A percentile compares a stretch with the other conserved stretches of the same genome.
Conservation (phyloP, 2,888 invertebrate genomes). For the Trachelus troglodyta region DNA sequence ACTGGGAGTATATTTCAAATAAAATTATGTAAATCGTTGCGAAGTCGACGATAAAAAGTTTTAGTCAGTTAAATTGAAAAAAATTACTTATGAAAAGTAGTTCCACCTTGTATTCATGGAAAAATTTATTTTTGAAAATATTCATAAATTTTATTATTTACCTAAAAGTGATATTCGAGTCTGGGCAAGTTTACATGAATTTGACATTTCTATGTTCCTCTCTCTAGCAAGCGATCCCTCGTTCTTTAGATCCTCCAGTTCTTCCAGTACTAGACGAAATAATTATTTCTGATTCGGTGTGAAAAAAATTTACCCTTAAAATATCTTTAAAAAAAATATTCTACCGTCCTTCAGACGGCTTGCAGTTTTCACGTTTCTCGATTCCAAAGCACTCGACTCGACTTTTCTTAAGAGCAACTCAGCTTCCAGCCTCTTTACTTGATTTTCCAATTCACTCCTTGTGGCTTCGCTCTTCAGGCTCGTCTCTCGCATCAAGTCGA, state of each 20-base stretch:
- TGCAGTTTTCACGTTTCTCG: conserved; percentile 15
- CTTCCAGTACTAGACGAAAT: background rate
- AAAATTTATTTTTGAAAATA: too few relatives aligned
- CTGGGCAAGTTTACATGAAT: too few relatives aligned
- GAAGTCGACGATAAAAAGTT: too few relatives aligned
- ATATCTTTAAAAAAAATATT: conserved; percentile 16
- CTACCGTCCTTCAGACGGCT: conserved; percentile 29
- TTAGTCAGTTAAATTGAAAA: too few relatives aligned
- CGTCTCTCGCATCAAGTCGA: conserved; percentile 26
- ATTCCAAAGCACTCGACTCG: conserved; percentile 21
- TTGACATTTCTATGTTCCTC: background rate
- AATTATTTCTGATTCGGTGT: background rate
- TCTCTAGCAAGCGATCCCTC: background rate
- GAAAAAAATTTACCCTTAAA: background rate
- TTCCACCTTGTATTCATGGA: too few relatives aligned
- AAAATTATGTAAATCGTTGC: too few relatives aligned
- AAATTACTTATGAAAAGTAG: too few relatives aligned
- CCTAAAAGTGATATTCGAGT: too few relatives aligned
- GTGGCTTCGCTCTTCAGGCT: conserved; percentile 22
- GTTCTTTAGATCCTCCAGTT: background rate
- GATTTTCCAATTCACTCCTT: conserved; percentile 25
- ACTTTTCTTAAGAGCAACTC: conserved; percentile 18
- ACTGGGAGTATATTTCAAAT: too few relatives aligned
- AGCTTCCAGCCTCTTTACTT: conserved; percentile 5
- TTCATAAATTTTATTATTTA: too few relatives aligned